phyloP scores from a whole-genome alignment of 1,140 invertebrate species.

The Pinna nobilis region DNA sequence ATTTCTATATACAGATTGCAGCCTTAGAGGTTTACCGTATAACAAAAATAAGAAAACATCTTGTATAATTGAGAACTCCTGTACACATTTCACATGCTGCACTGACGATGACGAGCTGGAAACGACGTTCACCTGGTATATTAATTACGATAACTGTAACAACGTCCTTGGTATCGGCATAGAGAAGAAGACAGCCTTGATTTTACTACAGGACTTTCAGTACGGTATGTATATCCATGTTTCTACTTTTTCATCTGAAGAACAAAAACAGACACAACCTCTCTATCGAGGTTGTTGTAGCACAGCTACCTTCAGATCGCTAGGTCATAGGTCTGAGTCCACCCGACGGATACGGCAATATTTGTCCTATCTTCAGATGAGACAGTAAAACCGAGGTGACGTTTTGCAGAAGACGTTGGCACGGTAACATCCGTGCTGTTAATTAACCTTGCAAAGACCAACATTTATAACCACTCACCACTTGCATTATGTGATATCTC shows the following conservation, averaged over 20 bases:
- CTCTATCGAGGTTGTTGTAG: not conserved
- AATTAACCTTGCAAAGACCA: too few species aligned
- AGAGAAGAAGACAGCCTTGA: constrained; percentile 24
- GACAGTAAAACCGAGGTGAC: too few species aligned
- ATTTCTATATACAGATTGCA: not conserved
- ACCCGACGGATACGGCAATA: not conserved
- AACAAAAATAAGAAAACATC: constrained; percentile 11
- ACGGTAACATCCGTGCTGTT: too few species aligned
- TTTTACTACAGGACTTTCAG: constrained; percentile 23
- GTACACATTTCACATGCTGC: constrained; percentile 34
- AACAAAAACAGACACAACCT: not conserved
- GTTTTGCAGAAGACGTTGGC: too few species aligned
- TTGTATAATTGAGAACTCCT: constrained; percentile 29
- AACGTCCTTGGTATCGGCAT: constrained; percentile 25
- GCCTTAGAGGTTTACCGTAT: constrained; percentile 2
- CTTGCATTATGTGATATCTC: too few species aligned
- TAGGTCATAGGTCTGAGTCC: not conserved
- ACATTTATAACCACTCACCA: too few species aligned
- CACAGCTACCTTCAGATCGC: too few species aligned
- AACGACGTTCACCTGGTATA: constrained; percentile 7
- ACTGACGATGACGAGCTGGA: constrained; percentile 18
- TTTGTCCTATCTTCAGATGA: not conserved
- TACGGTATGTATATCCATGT: not conserved
- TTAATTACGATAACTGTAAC: constrained; percentile 27
- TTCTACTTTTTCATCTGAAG: not conserved